A percentile compares a stretch with the other conserved stretches of the same genome.
Evolutionary conservation across 2,888 invertebrate genomes (phyloP).

Genomic region (Metallyticus violacea): DNA sequence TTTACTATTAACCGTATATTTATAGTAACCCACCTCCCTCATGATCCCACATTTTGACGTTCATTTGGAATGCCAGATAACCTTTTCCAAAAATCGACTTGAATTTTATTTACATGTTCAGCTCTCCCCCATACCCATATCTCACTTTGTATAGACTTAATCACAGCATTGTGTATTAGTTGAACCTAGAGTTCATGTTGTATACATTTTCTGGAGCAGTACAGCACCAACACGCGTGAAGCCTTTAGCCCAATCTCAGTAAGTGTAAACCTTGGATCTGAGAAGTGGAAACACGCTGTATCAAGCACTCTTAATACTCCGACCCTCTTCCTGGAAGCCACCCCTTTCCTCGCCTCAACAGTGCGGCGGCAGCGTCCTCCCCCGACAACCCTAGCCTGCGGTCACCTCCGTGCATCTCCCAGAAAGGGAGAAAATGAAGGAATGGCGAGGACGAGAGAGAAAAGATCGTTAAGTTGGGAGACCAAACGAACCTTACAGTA

Average conservation of each 20-base stretch:
- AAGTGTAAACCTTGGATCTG: neutral
- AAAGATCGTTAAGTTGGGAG: constrained; percentile 28
- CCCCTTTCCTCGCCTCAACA: neutral
- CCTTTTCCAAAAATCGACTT: too few species aligned
- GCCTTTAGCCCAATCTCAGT: neutral
- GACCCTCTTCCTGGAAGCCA: neutral
- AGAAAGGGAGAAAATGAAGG: constrained; percentile 8
- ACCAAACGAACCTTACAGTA: neutral
- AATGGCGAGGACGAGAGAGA: constrained; percentile 6
- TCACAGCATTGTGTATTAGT: too few species aligned
- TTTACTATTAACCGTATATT: too few species aligned
- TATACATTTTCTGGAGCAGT: too few species aligned
- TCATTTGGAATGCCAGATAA: too few species aligned
- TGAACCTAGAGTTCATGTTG: too few species aligned
- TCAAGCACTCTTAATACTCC: neutral
- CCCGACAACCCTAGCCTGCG: neutral
- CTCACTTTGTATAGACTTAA: too few species aligned
- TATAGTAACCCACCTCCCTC: too few species aligned
- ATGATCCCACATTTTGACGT: too few species aligned
- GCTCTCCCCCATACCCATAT: too few species aligned
- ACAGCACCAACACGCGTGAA: too few species aligned
- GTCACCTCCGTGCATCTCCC: neutral
- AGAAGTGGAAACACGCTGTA: neutral
- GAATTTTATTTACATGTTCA: too few species aligned
- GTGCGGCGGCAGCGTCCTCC: neutral